Percentiles rank a stretch among this genome's conserved stretches.
phyloP scores from a whole-genome alignment of 2,888 invertebrate species.

The Tolmerus cingulatus region DNA sequence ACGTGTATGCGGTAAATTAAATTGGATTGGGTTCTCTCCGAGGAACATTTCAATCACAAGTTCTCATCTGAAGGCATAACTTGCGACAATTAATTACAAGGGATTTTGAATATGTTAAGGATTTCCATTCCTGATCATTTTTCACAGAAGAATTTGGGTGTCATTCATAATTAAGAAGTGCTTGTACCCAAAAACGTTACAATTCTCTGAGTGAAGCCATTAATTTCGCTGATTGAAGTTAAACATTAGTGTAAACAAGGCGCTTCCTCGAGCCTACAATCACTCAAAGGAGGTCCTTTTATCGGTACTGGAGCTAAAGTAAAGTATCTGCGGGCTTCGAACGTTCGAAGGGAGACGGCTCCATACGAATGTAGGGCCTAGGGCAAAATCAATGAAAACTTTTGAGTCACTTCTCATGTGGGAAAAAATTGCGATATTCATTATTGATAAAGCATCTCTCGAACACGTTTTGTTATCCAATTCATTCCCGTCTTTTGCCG shows the following conservation, averaged over 20 bases:
- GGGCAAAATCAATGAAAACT: constrained; percentile 20
- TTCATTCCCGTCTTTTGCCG: background rate
- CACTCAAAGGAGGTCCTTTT: background rate
- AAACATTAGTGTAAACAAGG: constrained; percentile 20
- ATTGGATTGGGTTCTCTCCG: background rate
- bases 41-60: background rate
- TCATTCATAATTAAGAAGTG: background rate
- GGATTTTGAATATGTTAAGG: background rate
- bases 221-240: constrained; percentile 6
- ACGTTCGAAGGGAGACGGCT: background rate
- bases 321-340: background rate
- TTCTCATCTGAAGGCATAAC: background rate
- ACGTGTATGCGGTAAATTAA: background rate
- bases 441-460: constrained; percentile 25
- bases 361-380: background rate
- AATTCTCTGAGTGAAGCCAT: constrained; percentile 1
- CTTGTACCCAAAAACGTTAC: background rate
- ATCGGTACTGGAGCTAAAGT: background rate
- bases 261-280: background rate
- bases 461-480: constrained; percentile 30
- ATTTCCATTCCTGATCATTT: background rate
- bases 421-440: constrained; percentile 31
- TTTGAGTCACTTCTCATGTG: constrained; percentile 20
- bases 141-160: background rate
- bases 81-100: background rate